Conservation (phyloP, 1,140 invertebrate genomes). For the Uloborus diversus region DNA sequence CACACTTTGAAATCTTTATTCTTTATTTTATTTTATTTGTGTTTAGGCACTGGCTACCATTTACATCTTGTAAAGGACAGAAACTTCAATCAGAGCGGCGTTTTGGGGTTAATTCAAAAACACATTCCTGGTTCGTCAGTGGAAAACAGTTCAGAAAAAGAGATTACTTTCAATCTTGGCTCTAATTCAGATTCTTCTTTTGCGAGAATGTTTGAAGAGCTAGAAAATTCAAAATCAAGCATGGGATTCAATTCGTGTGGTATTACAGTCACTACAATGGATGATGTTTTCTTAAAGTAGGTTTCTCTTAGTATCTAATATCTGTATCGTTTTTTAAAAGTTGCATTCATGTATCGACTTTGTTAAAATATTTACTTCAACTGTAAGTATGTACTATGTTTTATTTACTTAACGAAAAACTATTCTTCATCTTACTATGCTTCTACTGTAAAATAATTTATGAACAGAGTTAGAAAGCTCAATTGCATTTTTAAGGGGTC, state of each 20-base stretch:
- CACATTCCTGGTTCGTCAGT: slow-evolving; percentile 35
- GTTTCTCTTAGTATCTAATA: neutral
- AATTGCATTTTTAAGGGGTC: too few species aligned
- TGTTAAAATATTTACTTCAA: too few species aligned
- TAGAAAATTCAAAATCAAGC: slow-evolving; percentile 72
- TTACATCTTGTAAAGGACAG: slow-evolving; percentile 55
- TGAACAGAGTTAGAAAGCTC: neutral
- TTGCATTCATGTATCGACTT: too few species aligned
- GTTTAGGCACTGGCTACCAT: slow-evolving; percentile 59
- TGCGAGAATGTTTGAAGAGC: slow-evolving; percentile 71
- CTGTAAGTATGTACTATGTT: too few species aligned
- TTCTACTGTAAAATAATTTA: neutral
- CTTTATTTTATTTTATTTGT: neutral
- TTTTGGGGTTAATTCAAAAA: slow-evolving; percentile 16
- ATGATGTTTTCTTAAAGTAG: slow-evolving; percentile 84
- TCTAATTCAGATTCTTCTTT: slow-evolving; percentile 66
- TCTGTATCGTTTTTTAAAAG: too few species aligned
- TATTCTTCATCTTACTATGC: neutral
- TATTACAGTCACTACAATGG: slow-evolving; percentile 82
- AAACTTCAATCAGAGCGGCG: slow-evolving; percentile 6
- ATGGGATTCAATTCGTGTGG: slow-evolving; percentile 79
- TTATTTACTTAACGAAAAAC: too few species aligned
- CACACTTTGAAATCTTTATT: too few species aligned
- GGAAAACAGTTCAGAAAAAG: slow-evolving; percentile 61
- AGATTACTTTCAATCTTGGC: slow-evolving; percentile 68